A percentile compares a stretch with the other conserved stretches of the same genome.
Conservation (phyloP, 2,888 invertebrate genomes). For the Epirrhoe tristata region DNA sequence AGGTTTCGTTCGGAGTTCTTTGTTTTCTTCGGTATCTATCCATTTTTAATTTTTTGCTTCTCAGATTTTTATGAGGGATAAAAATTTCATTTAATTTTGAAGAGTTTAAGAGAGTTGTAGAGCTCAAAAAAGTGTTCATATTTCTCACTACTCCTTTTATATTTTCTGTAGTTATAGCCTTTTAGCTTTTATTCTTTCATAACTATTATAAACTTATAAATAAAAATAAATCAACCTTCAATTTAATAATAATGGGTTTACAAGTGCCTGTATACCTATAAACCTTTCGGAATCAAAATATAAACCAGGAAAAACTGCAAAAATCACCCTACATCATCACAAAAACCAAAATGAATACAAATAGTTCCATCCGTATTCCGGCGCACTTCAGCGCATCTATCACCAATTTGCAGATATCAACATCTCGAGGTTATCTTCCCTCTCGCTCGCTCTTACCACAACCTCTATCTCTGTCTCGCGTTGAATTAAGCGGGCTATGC, state of each 20-base stretch:
- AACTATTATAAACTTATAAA: too few species aligned
- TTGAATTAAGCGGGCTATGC: slow-evolving; percentile 69
- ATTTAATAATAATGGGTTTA: not conserved
- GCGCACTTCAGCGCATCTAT: slow-evolving; percentile 51
- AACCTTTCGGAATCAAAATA: not conserved
- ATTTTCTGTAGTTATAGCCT: too few species aligned
- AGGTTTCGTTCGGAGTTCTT: slow-evolving; percentile 62
- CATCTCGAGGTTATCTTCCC: slow-evolving; percentile 43
- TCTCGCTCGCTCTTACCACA: slow-evolving; percentile 47
- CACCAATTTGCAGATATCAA: slow-evolving; percentile 59
- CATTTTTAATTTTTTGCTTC: slow-evolving; percentile 44
- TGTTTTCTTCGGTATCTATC: slow-evolving; percentile 52
- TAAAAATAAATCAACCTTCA: not conserved
- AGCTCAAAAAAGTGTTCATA: not conserved
- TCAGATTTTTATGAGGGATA: slow-evolving; percentile 27
- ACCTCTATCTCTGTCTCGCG: slow-evolving; percentile 48
- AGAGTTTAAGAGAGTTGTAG: not conserved
- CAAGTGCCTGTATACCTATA: not conserved
- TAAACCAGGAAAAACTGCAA: not conserved
- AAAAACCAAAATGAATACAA: slow-evolving; percentile 45
- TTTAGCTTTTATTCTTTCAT: too few species aligned
- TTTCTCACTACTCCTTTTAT: not conserved
- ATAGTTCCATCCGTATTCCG: slow-evolving; percentile 50
- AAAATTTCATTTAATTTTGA: slow-evolving; percentile 5
- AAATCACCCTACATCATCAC: slow-evolving; percentile 25